A percentile compares a stretch with the other conserved stretches of the same genome.
phyloP scores from a whole-genome alignment of 2,113 vertebrate genomes.

The Poeciliopsis turrubarensis region DNA sequence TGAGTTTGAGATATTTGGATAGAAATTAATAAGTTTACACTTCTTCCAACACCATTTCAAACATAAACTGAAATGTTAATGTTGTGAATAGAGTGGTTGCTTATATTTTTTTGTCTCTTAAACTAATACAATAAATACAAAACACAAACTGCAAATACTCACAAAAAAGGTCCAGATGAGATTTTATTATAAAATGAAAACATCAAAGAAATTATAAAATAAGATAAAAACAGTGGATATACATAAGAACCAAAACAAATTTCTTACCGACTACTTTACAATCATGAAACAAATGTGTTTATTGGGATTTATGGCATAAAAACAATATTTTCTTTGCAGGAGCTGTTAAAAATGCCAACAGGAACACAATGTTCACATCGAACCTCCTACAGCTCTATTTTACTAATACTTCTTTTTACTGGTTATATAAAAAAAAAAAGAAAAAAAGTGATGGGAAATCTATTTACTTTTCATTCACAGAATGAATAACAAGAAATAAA shows the following conservation, averaged over 20 bases:
- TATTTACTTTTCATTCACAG: conserved; percentile 78
- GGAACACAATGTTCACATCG: background rate
- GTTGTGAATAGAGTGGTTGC: too few species aligned
- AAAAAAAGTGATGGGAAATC: conserved; percentile 17
- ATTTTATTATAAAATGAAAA: conserved; percentile 16
- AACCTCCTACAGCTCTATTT: background rate
- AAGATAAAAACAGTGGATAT: background rate
- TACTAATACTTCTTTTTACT: conserved; percentile 13
- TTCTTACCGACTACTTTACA: conserved; percentile 1
- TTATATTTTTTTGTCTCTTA: too few species aligned
- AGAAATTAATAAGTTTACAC: too few species aligned
- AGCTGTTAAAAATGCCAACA: background rate
- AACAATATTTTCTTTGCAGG: background rate
- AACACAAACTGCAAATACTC: too few species aligned
- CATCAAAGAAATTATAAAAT: background rate
- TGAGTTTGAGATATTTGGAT: background rate
- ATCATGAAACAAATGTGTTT: conserved; percentile 23
- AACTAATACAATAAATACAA: too few species aligned
- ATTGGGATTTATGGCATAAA: conserved; percentile 11
- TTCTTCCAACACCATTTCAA: too few species aligned
- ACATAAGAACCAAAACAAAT: background rate
- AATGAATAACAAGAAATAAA: conserved; percentile 74
- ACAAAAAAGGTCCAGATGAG: background rate
- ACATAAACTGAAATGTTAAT: too few species aligned
- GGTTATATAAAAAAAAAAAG: conserved; percentile 43